Base-by-base conservation (phyloP, 2,113 vertebrate genomes). In the Centropus unirufus region DNA sequence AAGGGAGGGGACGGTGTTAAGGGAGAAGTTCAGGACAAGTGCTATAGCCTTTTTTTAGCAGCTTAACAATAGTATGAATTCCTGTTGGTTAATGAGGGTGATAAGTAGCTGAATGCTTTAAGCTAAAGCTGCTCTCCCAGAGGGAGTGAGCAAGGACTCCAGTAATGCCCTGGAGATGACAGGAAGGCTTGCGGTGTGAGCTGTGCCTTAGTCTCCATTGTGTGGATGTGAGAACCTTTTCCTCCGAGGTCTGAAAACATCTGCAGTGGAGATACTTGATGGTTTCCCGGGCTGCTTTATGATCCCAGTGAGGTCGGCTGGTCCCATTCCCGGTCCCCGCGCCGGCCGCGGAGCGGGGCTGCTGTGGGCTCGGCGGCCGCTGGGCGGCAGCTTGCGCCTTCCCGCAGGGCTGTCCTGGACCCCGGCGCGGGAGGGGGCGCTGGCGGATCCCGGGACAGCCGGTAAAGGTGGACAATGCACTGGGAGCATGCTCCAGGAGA, bases 281-380 rank as follows among this genome's bases (percentile, higher is more conserved):
- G 0, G 34, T 59, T 59, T 26, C 42, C 1, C 3, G 29, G 15
- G 8, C 7, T 12, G 1, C 8, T 22, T 62, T 30, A 4, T 79
- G 4, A 27, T 16, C 3, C 0, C 11, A 12, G n/a, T 5, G 1
- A 6, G 1, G 9, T 6, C 5, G 0, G 5, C 2, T 3, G 14
- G 0, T 34, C 8, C 63, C 63, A 12, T 12, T 54, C 20, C 47
- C 21, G 20, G 47, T 20, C 23, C 21, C 47, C 21, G 47, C 47
- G 47, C 47, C 12, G 21, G 7, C 47, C 21, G 47, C 21, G 15
- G 5, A 19, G 17, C 3, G 2, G 10, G 5, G 16, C 6, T 54
- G 62, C 62, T 14, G 2, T 14, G 19, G 19, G 22, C 13, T 11
- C 11, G 0, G 2, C 19, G n/a, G 26, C 9, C 1, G 1, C 30